A percentile compares a stretch with the other conserved stretches of the same genome.
These are phyloP conservation scores for Pampusana beccarii DNA, from an alignment of 2,113 vertebrate genomes.

Conservation along the genomic window DNA sequence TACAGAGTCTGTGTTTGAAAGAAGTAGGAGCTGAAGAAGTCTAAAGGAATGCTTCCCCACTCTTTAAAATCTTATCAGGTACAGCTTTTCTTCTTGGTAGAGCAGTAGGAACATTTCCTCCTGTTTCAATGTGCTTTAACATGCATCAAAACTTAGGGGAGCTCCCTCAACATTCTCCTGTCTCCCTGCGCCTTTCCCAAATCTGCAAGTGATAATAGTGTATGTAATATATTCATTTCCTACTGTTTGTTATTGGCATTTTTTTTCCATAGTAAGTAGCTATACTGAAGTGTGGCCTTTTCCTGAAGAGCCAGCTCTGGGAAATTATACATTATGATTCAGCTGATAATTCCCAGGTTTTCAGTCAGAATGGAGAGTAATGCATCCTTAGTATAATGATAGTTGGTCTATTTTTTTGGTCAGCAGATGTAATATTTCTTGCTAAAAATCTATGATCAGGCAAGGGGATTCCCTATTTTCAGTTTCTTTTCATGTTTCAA, in stretches of 20 bases:
- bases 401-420: neutral
- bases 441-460: neutral
- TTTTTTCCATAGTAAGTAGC: neutral
- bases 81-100: neutral
- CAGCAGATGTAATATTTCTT: neutral
- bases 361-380: neutral
- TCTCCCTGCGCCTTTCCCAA: neutral
- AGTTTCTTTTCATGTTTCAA: neutral
- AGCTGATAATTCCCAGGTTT: neutral
- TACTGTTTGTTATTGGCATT: neutral
- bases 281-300: neutral
- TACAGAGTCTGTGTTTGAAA: neutral
- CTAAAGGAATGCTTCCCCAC: neutral
- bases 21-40: neutral
- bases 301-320: neutral
- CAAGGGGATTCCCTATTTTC: neutral
- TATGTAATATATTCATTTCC: neutral
- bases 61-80: neutral
- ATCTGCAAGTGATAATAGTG: neutral
- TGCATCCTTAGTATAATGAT: neutral
- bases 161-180: neutral
- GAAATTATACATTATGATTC: neutral
- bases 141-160: neutral
- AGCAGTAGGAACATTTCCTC: neutral
- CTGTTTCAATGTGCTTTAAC: neutral